Evolutionary conservation across 2,797 vertebrate species (phyloP), one percentile per base, ranked within the genome.

Genomic region (Naso thynnoides): DNA sequence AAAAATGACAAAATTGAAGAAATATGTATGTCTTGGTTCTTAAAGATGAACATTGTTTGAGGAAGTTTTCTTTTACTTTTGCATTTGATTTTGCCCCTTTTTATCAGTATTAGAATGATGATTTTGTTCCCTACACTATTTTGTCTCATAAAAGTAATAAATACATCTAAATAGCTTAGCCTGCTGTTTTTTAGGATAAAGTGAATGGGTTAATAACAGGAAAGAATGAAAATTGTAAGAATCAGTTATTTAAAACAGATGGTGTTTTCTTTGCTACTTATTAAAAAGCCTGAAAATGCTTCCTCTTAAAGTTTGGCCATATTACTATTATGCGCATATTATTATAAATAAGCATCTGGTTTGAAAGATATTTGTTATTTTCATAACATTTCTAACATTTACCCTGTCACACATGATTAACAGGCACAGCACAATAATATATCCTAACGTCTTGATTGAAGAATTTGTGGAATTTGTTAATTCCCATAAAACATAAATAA

Each of bases 381-480:
- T n/a, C n/a, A n/a, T n/a, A n/a, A n/a, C n/a, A n/a, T n/a, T n/a
- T n/a, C n/a, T n/a, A n/a, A 54, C 1, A 16, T 38, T 47, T 31
- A 31, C 2, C 26, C 36, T 49, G 21, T 70, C 13, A n/a, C 16
- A 26, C 5, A 14, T 15, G 14, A 38, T 45, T 0, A 31, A 24
- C 16, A 33, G 3, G 4, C n/a, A 15, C 4, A 5, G 3, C n/a
- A 8, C 16, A 31, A 50, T 3, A 8, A 15, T 6, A 5, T 0
- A 60, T 49, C 44, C 0, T 23, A 16, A 53, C 64, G 48, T 60
- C 39, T 27, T 33, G 33, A 67, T 36, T 55, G 9, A 65, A 48
- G 41, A 23, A 56, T 71, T 60, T 66, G 39, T 39, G 57, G 27
- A 31, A 41, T 76, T 58, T 56, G 38, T 58, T 7, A n/a, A n/a